A percentile compares a stretch with the other conserved stretches of the same genome.
Conservation (phyloP, 2,888 invertebrate species). For the Ptilodon capucinus region DNA sequence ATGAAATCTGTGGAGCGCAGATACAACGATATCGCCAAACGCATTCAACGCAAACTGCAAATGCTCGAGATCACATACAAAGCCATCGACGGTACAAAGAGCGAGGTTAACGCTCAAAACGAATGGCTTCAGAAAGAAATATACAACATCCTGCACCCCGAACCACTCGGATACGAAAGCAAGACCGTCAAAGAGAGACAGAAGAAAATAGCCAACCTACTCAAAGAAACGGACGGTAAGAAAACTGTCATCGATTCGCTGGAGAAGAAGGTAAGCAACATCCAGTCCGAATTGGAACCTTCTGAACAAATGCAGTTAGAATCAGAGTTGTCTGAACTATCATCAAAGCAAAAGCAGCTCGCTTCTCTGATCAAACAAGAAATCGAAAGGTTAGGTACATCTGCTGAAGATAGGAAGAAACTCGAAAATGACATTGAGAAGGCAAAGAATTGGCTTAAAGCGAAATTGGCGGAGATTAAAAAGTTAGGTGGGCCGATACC, state of each 20-base stretch:
- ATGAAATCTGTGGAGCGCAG: slow-evolving; percentile 92
- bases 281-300: slow-evolving; percentile 92
- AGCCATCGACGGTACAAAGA: slow-evolving; percentile 90
- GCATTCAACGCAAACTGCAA: slow-evolving; percentile 92
- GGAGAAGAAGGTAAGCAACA: slow-evolving; percentile 91
- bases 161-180: slow-evolving; percentile 89
- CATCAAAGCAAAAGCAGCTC: slow-evolving; percentile 89
- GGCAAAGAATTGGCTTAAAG: slow-evolving; percentile 90
- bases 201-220: slow-evolving; percentile 86
- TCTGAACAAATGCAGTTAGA: slow-evolving; percentile 92
- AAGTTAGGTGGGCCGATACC: slow-evolving; percentile 90
- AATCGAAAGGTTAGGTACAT: slow-evolving; percentile 86
- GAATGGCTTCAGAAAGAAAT: slow-evolving; percentile 91
- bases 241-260: slow-evolving; percentile 91
- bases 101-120: slow-evolving; percentile 90
- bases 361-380: slow-evolving; percentile 87
- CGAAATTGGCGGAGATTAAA: slow-evolving; percentile 88
- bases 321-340: slow-evolving; percentile 86
- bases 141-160: slow-evolving; percentile 84
- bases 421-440: slow-evolving; percentile 91
- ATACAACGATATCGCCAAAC: slow-evolving; percentile 91
- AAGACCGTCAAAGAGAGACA: slow-evolving; percentile 89
- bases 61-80: slow-evolving; percentile 92
- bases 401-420: slow-evolving; percentile 87
- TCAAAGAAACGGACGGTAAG: slow-evolving; percentile 93